Conservation (phyloP, 2,888 invertebrate species). For the Ecdyonurus torrentis region DNA sequence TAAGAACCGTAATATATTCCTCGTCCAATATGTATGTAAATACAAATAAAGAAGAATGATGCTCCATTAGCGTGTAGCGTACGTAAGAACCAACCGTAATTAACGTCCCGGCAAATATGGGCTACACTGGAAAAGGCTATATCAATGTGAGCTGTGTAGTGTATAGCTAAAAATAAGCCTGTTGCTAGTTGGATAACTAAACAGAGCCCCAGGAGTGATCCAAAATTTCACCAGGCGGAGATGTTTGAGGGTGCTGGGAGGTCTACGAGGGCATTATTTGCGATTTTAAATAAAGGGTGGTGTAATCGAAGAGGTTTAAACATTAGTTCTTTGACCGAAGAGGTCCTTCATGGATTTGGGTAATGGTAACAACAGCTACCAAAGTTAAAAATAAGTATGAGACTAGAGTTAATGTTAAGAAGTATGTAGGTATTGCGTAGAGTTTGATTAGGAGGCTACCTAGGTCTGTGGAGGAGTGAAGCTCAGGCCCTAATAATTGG, state of each 20-base stretch:
- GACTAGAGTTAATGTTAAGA: constrained; percentile 35
- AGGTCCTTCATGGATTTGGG: constrained; percentile 35
- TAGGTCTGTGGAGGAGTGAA: too few species aligned
- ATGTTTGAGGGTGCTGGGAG: constrained; percentile 43
- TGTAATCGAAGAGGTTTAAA: constrained; percentile 18
- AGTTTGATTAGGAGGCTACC: constrained; percentile 32
- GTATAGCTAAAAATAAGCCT: constrained; percentile 51
- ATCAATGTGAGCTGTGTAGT: constrained; percentile 44
- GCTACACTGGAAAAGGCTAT: constrained; percentile 46
- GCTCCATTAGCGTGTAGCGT: constrained; percentile 52
- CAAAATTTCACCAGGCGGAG: constrained; percentile 49
- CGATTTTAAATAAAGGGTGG: constrained; percentile 31
- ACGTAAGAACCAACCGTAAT: constrained; percentile 48
- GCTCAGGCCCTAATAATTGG: too few species aligned
- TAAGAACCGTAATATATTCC: constrained; percentile 36
- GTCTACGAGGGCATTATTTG: constrained; percentile 39
- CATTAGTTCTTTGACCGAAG: constrained; percentile 25
- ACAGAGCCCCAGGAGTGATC: constrained; percentile 43
- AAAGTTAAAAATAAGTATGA: constrained; percentile 41
- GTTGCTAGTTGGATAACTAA: constrained; percentile 47
- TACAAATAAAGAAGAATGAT: constrained; percentile 52
- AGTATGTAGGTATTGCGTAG: constrained; percentile 33
- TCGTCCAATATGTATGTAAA: constrained; percentile 51
- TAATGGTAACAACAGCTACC: constrained; percentile 40
- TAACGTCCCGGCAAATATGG: constrained; percentile 53